phyloP scores from a whole-genome alignment of 2,888 invertebrate species.

The Junonia oenone region DNA sequence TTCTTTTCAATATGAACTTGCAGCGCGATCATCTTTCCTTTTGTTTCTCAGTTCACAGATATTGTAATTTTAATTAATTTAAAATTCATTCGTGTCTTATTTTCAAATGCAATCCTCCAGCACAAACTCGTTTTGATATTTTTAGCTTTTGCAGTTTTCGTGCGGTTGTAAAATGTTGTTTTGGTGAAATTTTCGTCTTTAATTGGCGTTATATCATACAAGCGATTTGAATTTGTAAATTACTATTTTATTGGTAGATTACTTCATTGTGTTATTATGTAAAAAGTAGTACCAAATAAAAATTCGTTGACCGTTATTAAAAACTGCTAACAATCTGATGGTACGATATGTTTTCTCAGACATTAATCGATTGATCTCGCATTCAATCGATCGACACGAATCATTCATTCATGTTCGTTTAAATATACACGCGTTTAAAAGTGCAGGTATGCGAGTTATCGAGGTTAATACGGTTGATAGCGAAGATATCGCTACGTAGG shows the following conservation, averaged over 20 bases:
- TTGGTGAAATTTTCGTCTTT: not conserved
- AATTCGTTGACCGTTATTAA: not conserved
- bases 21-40: conserved; percentile 29
- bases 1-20: conserved; percentile 34
- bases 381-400: not conserved
- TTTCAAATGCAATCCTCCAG: not conserved
- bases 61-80: conserved; percentile 16
- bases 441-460: conserved; percentile 60
- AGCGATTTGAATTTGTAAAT: too few species aligned
- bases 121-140: not conserved
- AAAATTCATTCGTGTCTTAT: conserved; percentile 1
- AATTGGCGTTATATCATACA: not conserved
- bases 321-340: not conserved
- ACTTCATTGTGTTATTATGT: not conserved
- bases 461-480: conserved; percentile 57
- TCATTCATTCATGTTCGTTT: conserved; percentile 44
- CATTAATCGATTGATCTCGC: not conserved
- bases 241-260: too few species aligned
- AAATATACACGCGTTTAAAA: conserved; percentile 39
- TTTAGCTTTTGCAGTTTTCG: not conserved
- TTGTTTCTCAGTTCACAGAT: conserved; percentile 27
- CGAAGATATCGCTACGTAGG: conserved; percentile 49
- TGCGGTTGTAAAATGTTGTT: not conserved
- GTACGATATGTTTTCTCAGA: not conserved
- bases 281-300: not conserved